phyloP scores from a whole-genome alignment of 2,113 vertebrate genomes.

The Cololabis saira region DNA sequence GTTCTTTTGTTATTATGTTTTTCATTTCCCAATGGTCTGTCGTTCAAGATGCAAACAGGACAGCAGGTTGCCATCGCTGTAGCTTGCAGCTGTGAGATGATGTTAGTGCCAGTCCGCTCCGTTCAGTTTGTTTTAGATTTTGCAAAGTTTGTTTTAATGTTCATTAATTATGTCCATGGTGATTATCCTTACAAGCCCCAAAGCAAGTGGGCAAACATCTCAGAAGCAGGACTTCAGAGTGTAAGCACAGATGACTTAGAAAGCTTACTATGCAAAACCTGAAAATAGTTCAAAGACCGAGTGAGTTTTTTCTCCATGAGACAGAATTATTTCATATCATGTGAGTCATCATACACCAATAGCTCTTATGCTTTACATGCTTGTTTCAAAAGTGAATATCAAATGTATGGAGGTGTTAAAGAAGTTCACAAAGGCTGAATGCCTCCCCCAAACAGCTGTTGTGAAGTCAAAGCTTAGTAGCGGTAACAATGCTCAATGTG shows the following conservation, averaged over 20 bases:
- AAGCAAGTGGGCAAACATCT: constrained; percentile 96
- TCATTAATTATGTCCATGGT: constrained; percentile 91
- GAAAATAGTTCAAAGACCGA: constrained; percentile 96
- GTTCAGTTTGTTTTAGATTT: constrained; percentile 70
- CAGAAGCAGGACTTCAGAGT: constrained; percentile 97
- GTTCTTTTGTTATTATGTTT: constrained; percentile 52
- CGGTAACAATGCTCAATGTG: background rate
- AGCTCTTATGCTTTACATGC: constrained; percentile 65
- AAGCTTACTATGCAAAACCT: constrained; percentile 98
- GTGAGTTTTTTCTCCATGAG: constrained; percentile 86
- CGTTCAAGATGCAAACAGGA: constrained; percentile 90
- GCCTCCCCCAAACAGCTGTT: background rate
- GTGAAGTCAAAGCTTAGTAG: background rate
- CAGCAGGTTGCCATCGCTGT: constrained; percentile 86
- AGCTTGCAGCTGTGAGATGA: constrained; percentile 83
- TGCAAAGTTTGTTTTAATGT: constrained; percentile 76
- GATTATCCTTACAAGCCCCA: constrained; percentile 93
- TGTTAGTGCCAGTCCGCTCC: constrained; percentile 95
- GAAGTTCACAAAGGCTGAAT: background rate
- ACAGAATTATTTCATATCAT: constrained; percentile 58
- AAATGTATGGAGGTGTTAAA: constrained; percentile 63
- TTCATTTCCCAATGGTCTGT: constrained; percentile 75
- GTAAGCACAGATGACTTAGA: constrained; percentile 95
- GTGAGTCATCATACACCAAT: constrained; percentile 46
- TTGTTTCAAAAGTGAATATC: constrained; percentile 36